These are phyloP conservation scores for Patella depressa DNA, from an alignment of 2,888 invertebrate species.

Conservation along the genomic window DNA sequence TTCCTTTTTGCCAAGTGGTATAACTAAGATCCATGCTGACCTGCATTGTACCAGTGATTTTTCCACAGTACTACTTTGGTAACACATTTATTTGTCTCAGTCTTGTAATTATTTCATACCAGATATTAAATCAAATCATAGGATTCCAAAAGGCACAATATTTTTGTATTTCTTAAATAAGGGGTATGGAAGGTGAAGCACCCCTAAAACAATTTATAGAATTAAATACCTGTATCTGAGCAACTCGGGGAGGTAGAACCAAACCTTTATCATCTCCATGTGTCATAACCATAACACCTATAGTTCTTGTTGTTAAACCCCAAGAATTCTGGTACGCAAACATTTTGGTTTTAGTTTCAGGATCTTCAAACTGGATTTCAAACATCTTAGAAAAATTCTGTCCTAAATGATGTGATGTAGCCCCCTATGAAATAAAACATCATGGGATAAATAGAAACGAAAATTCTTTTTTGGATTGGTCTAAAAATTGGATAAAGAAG, in stretches of 20 bases:
- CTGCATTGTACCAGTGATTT: too few relatives aligned
- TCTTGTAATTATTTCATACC: too few relatives aligned
- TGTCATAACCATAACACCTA: constrained; percentile 83
- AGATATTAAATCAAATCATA: too few relatives aligned
- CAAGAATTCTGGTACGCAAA: constrained; percentile 97
- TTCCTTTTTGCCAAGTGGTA: too few relatives aligned
- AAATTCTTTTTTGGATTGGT: neutral
- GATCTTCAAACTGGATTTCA: constrained; percentile 94
- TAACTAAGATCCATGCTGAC: too few relatives aligned
- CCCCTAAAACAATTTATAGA: too few relatives aligned
- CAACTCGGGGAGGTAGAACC: constrained; percentile 94
- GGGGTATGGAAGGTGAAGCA: too few relatives aligned
- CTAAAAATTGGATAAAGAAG: neutral
- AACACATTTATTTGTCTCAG: too few relatives aligned
- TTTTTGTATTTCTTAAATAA: too few relatives aligned
- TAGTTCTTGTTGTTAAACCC: constrained; percentile 97
- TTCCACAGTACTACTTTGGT: too few relatives aligned
- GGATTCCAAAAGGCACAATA: too few relatives aligned
- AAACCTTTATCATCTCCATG: constrained; percentile 97
- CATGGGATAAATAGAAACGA: neutral
- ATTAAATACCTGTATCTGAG: constrained; percentile 80
- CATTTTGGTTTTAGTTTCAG: constrained; percentile 81
- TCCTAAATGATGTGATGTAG: constrained; percentile 97
- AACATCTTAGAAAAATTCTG: constrained; percentile 99
- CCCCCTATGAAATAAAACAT: constrained; percentile 76